phyloP scores from a whole-genome alignment of 2,888 invertebrate species.

The Nineta flava region DNA sequence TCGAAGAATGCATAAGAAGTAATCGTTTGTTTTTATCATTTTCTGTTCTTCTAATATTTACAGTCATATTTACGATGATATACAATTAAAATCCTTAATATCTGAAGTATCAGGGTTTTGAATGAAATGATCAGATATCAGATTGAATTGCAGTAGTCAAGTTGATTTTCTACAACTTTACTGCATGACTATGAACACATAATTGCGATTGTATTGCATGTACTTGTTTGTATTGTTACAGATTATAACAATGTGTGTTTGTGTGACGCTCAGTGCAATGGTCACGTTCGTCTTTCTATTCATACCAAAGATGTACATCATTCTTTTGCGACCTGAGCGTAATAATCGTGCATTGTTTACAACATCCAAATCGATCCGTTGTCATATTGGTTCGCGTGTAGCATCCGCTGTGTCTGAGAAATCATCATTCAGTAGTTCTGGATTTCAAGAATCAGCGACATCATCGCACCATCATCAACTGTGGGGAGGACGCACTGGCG shows the following conservation, averaged over 20 bases:
- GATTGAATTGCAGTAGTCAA: too few relatives aligned
- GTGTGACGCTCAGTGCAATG: slow-evolving; percentile 55
- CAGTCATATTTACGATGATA: too few relatives aligned
- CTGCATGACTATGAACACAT: too few relatives aligned
- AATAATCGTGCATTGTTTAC: slow-evolving; percentile 62
- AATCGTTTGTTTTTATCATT: too few relatives aligned
- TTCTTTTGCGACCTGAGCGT: slow-evolving; percentile 54
- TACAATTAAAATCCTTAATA: too few relatives aligned
- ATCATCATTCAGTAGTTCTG: slow-evolving; percentile 17
- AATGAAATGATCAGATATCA: too few relatives aligned
- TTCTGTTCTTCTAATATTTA: too few relatives aligned
- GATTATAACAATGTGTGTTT: slow-evolving; percentile 37
- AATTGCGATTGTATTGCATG: too few relatives aligned
- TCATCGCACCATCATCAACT: not conserved
- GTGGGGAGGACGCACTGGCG: not conserved
- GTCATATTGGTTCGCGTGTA: slow-evolving; percentile 43
- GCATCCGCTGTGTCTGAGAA: slow-evolving; percentile 28
- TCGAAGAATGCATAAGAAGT: too few relatives aligned
- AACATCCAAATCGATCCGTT: slow-evolving; percentile 53
- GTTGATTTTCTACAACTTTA: too few relatives aligned
- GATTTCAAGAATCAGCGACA: slow-evolving; percentile 1
- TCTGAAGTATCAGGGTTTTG: too few relatives aligned
- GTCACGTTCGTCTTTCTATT: slow-evolving; percentile 58
- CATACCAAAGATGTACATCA: slow-evolving; percentile 62
- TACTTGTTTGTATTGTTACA: slow-evolving; percentile 1